Conservation (phyloP, 2,113 vertebrate species). For the Nothobranchius kuhntae region DNA sequence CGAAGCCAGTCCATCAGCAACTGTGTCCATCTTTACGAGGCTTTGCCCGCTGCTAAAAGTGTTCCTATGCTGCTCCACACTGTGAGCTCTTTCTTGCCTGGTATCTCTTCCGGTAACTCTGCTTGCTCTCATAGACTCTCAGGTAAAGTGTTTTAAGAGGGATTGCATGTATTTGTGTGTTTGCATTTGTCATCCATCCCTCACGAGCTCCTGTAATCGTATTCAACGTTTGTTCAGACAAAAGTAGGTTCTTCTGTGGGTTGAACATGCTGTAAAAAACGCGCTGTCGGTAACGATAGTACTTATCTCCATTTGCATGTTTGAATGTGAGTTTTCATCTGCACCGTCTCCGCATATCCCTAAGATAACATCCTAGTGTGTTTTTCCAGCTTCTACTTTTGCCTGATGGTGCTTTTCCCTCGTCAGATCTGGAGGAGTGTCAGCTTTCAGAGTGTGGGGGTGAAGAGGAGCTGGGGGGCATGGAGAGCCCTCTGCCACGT, state of each 20-base stretch:
- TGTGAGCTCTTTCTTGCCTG: constrained; percentile 98
- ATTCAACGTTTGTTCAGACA: constrained; percentile 9
- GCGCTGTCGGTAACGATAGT: background rate
- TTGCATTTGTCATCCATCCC: constrained; percentile 18
- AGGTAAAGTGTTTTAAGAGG: constrained; percentile 85
- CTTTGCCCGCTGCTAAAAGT: constrained; percentile 97
- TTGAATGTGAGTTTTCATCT: constrained; percentile 13
- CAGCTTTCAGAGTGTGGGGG: constrained; percentile 81
- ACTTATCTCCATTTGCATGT: constrained; percentile 40
- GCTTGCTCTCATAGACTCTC: constrained; percentile 94
- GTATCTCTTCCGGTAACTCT: constrained; percentile 95
- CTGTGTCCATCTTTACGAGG: constrained; percentile 97
- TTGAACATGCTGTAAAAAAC: constrained; percentile 1
- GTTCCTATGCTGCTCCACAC: constrained; percentile 97
- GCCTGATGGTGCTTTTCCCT: constrained; percentile 2
- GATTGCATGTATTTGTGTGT: constrained; percentile 54
- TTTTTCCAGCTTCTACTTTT: background rate
- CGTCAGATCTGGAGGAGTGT: constrained; percentile 89
- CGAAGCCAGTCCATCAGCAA: constrained; percentile 99
- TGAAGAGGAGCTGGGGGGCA: constrained; percentile 77
- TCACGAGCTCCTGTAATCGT: constrained; percentile 7
- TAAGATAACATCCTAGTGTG: constrained; percentile 1
- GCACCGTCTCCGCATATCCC: constrained; percentile 10
- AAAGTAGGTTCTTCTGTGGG: constrained; percentile 10
- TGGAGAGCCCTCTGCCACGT: constrained; percentile 82